These are phyloP conservation scores for Calliphora vicina DNA, from an alignment of 1,140 invertebrate species.

Conservation along the genomic window DNA sequence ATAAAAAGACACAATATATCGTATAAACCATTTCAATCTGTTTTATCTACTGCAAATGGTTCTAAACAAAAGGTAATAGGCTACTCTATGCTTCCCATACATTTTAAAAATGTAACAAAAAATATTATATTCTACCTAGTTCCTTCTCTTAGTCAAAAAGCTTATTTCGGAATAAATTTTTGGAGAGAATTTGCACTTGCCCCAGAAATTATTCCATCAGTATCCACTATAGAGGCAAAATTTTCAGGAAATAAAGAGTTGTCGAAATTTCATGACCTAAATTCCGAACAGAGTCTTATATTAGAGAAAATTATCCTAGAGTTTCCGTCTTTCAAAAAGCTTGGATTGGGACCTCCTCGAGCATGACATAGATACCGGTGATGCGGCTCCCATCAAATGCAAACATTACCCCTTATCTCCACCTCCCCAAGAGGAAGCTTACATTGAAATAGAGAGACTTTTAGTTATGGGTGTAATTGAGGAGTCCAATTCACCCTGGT, in stretches of 20 bases:
- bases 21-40: not conserved
- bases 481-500: conserved; percentile 30
- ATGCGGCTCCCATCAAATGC: not conserved
- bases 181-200: not conserved
- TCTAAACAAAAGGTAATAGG: not conserved
- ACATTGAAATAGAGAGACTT: conserved; percentile 4
- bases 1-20: not conserved
- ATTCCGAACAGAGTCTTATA: not conserved
- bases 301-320: not conserved
- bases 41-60: not conserved
- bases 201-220: not conserved
- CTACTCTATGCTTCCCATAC: not conserved
- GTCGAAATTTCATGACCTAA: not conserved
- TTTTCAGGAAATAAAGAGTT: not conserved
- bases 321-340: conserved; percentile 26
- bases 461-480: conserved; percentile 21
- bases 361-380: conserved; percentile 25
- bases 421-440: not conserved
- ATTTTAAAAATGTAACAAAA: not conserved
- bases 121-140: not conserved
- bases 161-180: not conserved
- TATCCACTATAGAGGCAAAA: not conserved
- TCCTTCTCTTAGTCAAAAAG: not conserved
- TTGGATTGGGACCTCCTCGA: conserved; percentile 20
- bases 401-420: conserved; percentile 25